Percentiles rank a stretch among this genome's conserved stretches.
These are phyloP conservation scores for Petaurus breviceps DNA, from an alignment of 2,113 vertebrate species.

Conservation along the genomic window DNA sequence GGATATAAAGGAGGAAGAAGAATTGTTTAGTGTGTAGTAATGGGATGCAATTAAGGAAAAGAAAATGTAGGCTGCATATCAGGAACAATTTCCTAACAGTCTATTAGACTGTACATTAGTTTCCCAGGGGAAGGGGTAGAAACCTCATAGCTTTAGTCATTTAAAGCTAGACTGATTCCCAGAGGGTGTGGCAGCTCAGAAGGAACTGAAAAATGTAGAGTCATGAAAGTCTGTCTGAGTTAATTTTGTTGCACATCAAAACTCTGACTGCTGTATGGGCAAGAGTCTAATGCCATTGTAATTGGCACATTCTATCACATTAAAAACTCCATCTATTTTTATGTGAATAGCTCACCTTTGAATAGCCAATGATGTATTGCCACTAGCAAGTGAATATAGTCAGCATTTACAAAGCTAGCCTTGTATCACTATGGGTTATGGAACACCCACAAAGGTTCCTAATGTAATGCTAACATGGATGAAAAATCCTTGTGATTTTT, in stretches of 20 bases:
- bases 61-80: constrained; percentile 68
- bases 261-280: background rate
- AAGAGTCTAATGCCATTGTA: background rate
- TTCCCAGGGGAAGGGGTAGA: constrained; percentile 62
- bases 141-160: constrained; percentile 61
- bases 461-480: background rate
- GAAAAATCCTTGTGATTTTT: background rate
- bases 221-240: constrained; percentile 36
- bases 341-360: background rate
- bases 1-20: constrained; percentile 61
- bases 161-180: constrained; percentile 65
- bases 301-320: background rate
- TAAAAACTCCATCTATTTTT: constrained; percentile 14
- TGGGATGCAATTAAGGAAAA: constrained; percentile 70
- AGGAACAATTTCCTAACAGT: constrained; percentile 67
- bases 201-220: constrained; percentile 47
- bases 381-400: background rate
- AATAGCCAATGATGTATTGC: background rate
- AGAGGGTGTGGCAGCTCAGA: constrained; percentile 59
- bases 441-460: background rate
- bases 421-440: background rate
- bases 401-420: background rate
- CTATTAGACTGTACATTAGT: constrained; percentile 72
- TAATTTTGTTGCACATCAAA: constrained; percentile 35
- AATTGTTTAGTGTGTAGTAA: constrained; percentile 68